Evolutionary conservation across 2,797 vertebrate genomes (phyloP).

Genomic region (Taeniopygia guttata): DNA sequence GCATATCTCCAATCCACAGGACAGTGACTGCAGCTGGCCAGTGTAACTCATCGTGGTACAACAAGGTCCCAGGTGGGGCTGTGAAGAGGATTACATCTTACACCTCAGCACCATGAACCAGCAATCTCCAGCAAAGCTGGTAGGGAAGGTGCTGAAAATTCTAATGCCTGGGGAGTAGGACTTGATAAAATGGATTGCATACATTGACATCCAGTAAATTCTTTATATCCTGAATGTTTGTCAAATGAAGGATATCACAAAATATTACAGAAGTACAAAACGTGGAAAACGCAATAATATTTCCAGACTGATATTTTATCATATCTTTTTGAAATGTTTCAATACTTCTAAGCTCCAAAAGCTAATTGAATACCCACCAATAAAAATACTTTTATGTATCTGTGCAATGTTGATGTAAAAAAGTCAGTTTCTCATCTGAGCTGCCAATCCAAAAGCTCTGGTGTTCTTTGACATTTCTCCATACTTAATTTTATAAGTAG

Average conservation of each 20-base stretch:
- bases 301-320: background rate
- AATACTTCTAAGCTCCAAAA: background rate
- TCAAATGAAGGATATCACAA: background rate
- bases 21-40: background rate
- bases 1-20: background rate
- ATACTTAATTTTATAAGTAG: background rate
- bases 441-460: background rate
- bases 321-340: background rate
- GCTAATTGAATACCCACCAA: conserved; percentile 38
- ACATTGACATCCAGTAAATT: background rate
- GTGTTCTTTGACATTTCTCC: background rate
- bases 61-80: fast-evolving
- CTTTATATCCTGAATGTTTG: background rate
- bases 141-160: background rate
- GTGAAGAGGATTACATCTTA: background rate
- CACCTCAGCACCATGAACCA: background rate
- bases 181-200: background rate
- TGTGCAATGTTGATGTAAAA: background rate
- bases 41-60: too few relatives aligned
- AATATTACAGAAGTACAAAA: background rate
- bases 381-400: background rate
- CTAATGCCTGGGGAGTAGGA: background rate
- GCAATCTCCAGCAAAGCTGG: background rate
- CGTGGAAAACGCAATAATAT: background rate
- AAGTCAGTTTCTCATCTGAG: background rate